Conservation (phyloP, 2,797 vertebrate genomes). For the Notamacropus eugenii region DNA sequence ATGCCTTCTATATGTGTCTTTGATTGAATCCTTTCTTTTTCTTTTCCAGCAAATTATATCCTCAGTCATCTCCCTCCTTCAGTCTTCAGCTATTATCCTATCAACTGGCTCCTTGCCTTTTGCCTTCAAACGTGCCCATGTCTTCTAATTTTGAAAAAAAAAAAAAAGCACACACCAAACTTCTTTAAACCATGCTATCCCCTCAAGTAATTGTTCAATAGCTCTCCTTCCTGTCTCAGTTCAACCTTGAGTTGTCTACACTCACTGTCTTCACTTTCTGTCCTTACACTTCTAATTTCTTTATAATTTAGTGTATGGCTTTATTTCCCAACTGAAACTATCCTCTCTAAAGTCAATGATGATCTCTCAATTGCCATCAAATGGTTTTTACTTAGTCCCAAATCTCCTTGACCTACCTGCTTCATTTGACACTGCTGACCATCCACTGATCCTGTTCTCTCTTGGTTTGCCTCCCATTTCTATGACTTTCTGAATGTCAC, state of each 20-base stretch:
- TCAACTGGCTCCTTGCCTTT: not conserved
- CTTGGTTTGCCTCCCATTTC: not conserved
- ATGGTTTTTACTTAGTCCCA: not conserved
- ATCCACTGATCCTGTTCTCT: not conserved
- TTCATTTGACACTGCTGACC: not conserved
- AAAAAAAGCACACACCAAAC: too few relatives aligned
- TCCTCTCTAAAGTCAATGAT: not conserved
- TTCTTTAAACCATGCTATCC: not conserved
- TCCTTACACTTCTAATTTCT: not conserved
- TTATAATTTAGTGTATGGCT: not conserved
- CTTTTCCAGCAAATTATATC: not conserved
- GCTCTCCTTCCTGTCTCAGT: not conserved
- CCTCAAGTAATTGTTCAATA: not conserved
- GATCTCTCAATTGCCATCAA: not conserved
- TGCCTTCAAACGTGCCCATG: not conserved
- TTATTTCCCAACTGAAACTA: not conserved
- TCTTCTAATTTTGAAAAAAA: not conserved
- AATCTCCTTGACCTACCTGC: not conserved
- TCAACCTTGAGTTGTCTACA: not conserved
- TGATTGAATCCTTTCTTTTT: not conserved
- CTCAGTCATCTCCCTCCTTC: not conserved
- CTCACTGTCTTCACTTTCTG: not conserved
- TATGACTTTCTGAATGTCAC: not conserved
- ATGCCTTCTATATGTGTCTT: not conserved
- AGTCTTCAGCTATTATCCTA: not conserved